Base-by-base conservation (phyloP, 2,888 invertebrate genomes). In the Napeogenes inachia region DNA sequence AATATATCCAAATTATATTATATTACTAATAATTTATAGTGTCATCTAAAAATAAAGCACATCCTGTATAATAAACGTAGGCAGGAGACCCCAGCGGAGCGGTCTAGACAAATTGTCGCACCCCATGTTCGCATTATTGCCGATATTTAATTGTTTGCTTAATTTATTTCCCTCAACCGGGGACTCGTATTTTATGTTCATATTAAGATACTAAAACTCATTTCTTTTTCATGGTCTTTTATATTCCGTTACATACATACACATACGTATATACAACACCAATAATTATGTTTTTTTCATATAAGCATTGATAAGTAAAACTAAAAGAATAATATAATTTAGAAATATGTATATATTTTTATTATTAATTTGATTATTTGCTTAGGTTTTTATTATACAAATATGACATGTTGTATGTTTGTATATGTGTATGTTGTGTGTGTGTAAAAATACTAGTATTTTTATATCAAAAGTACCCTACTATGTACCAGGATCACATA, bases 81-180 rank as follows among this genome's bases (percentile, higher is more conserved):
- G 72, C 66, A 68, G 68, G 74, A 73, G 73, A 81, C 89, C 89
- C 88, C 76, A 80, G 70, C 78, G 77, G 80, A 80, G 85, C 80
- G 81, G 87, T 85, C 86, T 84, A 87, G 89, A 90, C 90, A 90
- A 90, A 90, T 90, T 90, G 89, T 90, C 89, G 87, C 89, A 87
- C 90, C 90, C 90, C 87, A 82, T 84, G 87, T 85, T 85, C 84
- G 79, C 81, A 88, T 89, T 90, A 90, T 87, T 89, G 87, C 89
- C 86, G 84, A 90, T 90, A 90, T 90, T 90, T 90, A 90, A 90
- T 90, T 90, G 89, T 89, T 90, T 90, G 89, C 86, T 89, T 90
- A 90, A 90, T 90, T 89, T 90, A 90, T 89, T 89, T 89, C 81
- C 77, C 76, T 76, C 78, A 81, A 81, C 77, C 75, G 75, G 73